Evolutionary conservation across 2,888 invertebrate genomes (phyloP).

Genomic region (Cyclophora punctaria): DNA sequence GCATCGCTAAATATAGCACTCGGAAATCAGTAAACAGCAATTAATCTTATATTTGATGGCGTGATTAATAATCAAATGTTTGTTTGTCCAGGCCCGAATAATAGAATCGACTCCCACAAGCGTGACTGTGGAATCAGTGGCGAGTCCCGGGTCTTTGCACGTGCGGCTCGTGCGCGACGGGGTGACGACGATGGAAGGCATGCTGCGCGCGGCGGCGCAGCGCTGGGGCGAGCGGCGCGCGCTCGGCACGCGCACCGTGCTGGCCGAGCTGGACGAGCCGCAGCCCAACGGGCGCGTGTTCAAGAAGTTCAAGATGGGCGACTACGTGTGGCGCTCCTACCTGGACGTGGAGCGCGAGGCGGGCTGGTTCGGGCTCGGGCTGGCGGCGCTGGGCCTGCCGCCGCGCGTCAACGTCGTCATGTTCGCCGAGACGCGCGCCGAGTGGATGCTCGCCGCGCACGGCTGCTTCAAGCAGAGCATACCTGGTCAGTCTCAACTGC

Average conservation of each 20-base stretch:
- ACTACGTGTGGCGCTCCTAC: constrained; percentile 93
- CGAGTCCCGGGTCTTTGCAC: constrained; percentile 81
- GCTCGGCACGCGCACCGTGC: constrained; percentile 91
- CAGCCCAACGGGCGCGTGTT: constrained; percentile 96
- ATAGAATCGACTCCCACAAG: constrained; percentile 78
- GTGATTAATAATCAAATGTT: neutral
- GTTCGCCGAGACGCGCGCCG: constrained; percentile 97
- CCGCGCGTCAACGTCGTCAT: constrained; percentile 88
- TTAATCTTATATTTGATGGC: too few species aligned
- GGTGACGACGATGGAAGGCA: constrained; percentile 87
- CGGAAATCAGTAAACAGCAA: too few species aligned
- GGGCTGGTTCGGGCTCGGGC: constrained; percentile 86
- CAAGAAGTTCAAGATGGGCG: constrained; percentile 96
- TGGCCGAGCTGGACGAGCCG: constrained; percentile 94
- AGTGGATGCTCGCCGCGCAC: constrained; percentile 98
- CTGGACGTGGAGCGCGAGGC: constrained; percentile 85
- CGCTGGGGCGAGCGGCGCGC: constrained; percentile 84
- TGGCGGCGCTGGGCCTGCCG: constrained; percentile 84
- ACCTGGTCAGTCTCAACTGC: constrained; percentile 72
- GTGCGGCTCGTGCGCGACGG: constrained; percentile 83
- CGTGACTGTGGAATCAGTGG: constrained; percentile 83
- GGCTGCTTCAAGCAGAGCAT: constrained; percentile 96
- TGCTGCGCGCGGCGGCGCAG: constrained; percentile 86
- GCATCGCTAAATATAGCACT: too few species aligned
- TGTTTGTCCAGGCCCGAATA: constrained; percentile 78